A percentile compares a stretch with the other conserved stretches of the same genome.
phyloP scores from a whole-genome alignment of 2,888 invertebrate species.

The Geophilus truncorum region DNA sequence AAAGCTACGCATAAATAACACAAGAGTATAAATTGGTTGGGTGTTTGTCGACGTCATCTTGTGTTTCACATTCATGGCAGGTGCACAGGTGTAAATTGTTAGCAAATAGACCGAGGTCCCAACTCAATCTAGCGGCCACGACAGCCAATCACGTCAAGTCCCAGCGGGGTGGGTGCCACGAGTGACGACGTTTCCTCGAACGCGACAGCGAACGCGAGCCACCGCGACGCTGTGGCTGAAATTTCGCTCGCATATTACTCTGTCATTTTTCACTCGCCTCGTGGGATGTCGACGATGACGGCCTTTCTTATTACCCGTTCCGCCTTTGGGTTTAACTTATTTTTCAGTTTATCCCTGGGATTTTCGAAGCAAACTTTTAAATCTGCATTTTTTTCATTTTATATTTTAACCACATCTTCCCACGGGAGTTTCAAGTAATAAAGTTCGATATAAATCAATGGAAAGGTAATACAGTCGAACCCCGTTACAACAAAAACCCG shows the following conservation, averaged over 20 bases:
- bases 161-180: conserved; percentile 3
- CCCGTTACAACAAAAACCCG: too few species aligned
- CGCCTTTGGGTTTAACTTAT: background rate
- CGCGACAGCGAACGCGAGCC: background rate
- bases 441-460: background rate
- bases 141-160: background rate
- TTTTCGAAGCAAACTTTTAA: background rate
- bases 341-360: background rate
- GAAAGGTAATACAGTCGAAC: too few species aligned
- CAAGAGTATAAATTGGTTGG: too few species aligned
- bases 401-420: background rate
- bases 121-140: conserved; percentile 6
- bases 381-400: background rate
- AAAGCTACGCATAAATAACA: too few species aligned
- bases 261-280: conserved; percentile 3
- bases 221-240: background rate
- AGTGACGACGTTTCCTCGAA: background rate
- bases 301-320: background rate
- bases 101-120: background rate
- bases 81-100: conserved; percentile 4
- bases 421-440: background rate
- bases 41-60: background rate
- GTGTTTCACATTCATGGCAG: background rate
- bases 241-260: background rate
- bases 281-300: background rate